Evolutionary conservation across 2,113 vertebrate genomes (phyloP).

Genomic region (Calypte anna): DNA sequence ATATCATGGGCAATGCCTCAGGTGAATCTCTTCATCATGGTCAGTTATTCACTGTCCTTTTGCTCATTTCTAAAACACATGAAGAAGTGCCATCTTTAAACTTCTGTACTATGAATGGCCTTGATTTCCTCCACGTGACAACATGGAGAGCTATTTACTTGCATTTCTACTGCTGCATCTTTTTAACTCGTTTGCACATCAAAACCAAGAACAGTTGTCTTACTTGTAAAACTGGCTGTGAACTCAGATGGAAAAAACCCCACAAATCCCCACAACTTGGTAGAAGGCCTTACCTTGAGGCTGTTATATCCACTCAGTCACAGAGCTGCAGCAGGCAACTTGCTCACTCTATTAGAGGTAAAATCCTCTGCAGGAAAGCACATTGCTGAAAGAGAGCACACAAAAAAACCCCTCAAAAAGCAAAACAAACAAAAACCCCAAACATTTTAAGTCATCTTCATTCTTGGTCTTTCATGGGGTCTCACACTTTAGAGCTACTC

Average conservation of each 20-base stretch:
- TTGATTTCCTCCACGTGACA: background rate
- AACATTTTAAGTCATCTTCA: background rate
- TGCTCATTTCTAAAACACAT: background rate
- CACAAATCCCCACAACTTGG: background rate
- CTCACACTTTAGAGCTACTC: background rate
- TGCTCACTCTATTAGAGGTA: background rate
- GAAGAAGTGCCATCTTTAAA: background rate
- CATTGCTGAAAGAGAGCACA: background rate
- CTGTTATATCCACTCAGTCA: background rate
- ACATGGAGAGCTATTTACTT: background rate
- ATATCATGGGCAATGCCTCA: background rate
- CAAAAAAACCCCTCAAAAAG: background rate
- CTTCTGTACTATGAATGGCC: background rate
- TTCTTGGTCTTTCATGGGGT: rapidly evolving
- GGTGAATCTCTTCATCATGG: background rate
- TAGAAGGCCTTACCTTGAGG: background rate
- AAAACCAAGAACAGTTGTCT: background rate
- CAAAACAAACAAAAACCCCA: too few species aligned
- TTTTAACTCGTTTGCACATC: background rate
- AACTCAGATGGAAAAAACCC: background rate
- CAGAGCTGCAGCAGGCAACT: background rate
- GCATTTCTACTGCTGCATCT: background rate
- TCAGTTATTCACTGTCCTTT: background rate
- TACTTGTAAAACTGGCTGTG: background rate
- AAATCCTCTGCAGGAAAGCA: background rate